These are phyloP conservation scores for Drosophila aff. DNA, from an alignment of 1,140 invertebrate species.

Conservation along the genomic window DNA sequence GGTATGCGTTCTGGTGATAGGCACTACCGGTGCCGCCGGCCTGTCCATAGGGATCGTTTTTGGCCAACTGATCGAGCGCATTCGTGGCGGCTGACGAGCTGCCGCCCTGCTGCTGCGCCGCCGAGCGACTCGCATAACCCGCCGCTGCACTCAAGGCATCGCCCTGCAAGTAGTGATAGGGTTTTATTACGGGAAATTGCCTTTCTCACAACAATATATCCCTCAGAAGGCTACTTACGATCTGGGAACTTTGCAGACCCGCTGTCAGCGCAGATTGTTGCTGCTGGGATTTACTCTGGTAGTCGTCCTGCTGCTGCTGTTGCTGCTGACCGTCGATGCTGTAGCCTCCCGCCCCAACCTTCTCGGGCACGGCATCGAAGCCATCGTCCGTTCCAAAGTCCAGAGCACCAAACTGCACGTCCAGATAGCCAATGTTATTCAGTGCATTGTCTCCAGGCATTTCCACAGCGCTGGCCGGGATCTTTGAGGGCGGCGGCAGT, in stretches of 20 bases:
- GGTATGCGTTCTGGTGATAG: constrained; percentile 83
- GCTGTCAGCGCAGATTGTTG: constrained; percentile 67
- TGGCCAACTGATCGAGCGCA: constrained; percentile 79
- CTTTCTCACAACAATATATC: not conserved
- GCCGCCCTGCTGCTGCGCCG: constrained; percentile 59
- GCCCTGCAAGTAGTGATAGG: constrained; percentile 44
- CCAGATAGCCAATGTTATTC: constrained; percentile 91
- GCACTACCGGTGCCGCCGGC: constrained; percentile 47
- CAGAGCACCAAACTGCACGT: constrained; percentile 97
- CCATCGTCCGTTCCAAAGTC: constrained; percentile 91
- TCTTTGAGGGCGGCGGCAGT: constrained; percentile 96
- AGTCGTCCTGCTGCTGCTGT: constrained; percentile 74
- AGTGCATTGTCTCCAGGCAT: constrained; percentile 94
- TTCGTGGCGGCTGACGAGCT: constrained; percentile 41
- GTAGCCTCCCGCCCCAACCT: constrained; percentile 79
- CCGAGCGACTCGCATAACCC: constrained; percentile 65
- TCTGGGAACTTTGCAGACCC: constrained; percentile 79
- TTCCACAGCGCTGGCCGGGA: constrained; percentile 96
- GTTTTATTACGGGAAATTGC: no score
- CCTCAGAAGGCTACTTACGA: constrained; percentile 52
- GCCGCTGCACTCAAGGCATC: constrained; percentile 69
- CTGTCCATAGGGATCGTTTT: constrained; percentile 82
- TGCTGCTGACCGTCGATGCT: constrained; percentile 69
- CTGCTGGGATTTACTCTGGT: constrained; percentile 78
- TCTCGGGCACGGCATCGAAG: constrained; percentile 86